A percentile compares a stretch with the other conserved stretches of the same genome.
Conservation (phyloP, 92 coral and sea anemone genomes). For the Phenganax subtilis region DNA sequence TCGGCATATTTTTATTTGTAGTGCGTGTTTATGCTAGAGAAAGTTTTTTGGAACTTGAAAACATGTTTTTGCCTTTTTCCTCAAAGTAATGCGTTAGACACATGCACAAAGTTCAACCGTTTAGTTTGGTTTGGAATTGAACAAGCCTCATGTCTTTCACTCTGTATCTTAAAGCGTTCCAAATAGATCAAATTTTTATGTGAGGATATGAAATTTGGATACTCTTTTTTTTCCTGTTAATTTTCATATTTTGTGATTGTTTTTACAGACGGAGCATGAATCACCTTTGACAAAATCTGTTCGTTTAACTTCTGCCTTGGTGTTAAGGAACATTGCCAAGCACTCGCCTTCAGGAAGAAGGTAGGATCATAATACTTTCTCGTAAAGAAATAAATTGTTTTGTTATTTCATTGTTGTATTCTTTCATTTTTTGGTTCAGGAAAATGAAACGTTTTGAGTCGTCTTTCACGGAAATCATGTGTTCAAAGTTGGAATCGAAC, state of each 20-base stretch:
- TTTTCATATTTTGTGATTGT: slow-evolving; percentile 10
- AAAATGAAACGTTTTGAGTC: slow-evolving; percentile 35
- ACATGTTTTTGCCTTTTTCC: no score
- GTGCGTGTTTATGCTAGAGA: not conserved
- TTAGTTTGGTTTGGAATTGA: not conserved
- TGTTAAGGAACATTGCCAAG: slow-evolving; percentile 86
- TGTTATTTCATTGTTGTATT: no score
- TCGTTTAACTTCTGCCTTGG: slow-evolving; percentile 87
- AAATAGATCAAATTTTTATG: no score
- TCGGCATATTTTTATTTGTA: not conserved
- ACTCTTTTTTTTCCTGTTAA: not conserved
- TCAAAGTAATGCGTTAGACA: no score
- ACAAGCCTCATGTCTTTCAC: not conserved
- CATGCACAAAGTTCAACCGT: not conserved
- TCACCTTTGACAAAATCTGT: slow-evolving; percentile 93
- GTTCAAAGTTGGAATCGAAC: slow-evolving; percentile 36
- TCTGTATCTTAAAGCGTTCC: no score
- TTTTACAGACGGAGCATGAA: slow-evolving; percentile 77
- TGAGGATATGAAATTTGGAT: not conserved
- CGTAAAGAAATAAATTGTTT: not conserved
- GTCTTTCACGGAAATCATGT: slow-evolving; percentile 34
- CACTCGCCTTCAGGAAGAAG: slow-evolving; percentile 93
- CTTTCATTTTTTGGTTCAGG: not conserved
- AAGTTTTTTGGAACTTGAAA: not conserved
- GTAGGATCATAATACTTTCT: slow-evolving; percentile 39